Conservation (phyloP, 2,888 invertebrate genomes). For the Lasioglossum zephyrum region DNA sequence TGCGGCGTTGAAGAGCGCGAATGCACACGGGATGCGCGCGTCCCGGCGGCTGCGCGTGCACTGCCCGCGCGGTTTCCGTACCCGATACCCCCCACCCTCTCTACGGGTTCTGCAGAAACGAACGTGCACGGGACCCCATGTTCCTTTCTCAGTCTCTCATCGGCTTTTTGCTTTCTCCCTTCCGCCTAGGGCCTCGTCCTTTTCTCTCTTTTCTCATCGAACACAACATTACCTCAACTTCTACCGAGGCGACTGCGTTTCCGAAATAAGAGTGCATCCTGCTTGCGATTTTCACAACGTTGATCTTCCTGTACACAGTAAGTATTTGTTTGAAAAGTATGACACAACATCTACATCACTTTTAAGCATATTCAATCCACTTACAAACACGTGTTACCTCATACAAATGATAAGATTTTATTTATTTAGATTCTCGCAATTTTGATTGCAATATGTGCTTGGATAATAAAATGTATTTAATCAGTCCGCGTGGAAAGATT, state of each 20-base stretch:
- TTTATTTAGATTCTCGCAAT: background rate
- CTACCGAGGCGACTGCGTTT: background rate
- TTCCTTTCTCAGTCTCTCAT: constrained; percentile 46
- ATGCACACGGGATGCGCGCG: constrained; percentile 77
- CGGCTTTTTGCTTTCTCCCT: background rate
- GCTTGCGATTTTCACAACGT: background rate
- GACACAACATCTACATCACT: too few species aligned
- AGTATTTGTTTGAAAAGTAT: too few species aligned
- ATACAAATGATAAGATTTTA: background rate
- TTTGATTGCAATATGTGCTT: background rate
- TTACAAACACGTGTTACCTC: background rate
- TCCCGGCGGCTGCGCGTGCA: constrained; percentile 82
- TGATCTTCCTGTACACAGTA: background rate
- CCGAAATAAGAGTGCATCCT: background rate
- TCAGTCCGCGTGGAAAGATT: background rate
- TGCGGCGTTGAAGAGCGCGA: constrained; percentile 62
- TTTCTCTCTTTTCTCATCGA: constrained; percentile 16
- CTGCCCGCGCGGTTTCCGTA: constrained; percentile 74
- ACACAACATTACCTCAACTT: constrained; percentile 45
- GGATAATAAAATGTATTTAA: background rate
- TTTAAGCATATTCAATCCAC: too few species aligned
- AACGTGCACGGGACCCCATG: constrained; percentile 66
- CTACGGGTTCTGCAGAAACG: constrained; percentile 56
- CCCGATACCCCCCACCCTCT: constrained; percentile 39
- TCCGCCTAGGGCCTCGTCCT: constrained; percentile 7